These are phyloP conservation scores for Lagothrix lagotricha DNA, from an alignment of 2,797 vertebrate genomes.

Conservation along the genomic window DNA sequence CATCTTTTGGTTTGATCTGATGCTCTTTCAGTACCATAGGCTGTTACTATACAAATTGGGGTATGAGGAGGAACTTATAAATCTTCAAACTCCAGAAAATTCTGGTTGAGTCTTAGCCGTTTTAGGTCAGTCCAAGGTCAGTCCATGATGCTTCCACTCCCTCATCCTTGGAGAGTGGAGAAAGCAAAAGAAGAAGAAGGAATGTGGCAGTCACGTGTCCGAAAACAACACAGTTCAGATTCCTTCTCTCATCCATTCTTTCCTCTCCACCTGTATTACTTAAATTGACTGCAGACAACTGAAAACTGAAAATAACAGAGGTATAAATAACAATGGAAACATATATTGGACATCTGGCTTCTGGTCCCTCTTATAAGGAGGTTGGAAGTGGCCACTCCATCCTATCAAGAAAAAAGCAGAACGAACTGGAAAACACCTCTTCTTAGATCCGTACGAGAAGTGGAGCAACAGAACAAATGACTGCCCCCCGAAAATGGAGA, in stretches of 20 bases:
- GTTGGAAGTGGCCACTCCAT: background rate
- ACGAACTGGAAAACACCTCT: background rate
- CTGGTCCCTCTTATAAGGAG: background rate
- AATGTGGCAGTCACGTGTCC: background rate
- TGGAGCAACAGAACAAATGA: no score
- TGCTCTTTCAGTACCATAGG: background rate
- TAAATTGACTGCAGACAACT: background rate
- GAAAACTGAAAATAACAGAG: background rate
- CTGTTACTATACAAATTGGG: background rate
- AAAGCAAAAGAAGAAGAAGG: background rate
- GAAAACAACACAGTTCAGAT: background rate
- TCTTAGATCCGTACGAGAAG: background rate
- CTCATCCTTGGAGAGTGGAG: background rate
- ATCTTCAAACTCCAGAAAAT: background rate
- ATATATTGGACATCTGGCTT: background rate
- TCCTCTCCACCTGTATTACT: background rate
- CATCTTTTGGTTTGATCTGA: background rate
- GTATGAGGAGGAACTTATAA: background rate
- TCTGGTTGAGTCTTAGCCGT: background rate
- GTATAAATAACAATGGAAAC: background rate
- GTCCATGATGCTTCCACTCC: background rate
- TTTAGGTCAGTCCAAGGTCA: background rate
- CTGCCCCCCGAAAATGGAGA: background rate
- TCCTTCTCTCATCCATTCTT: background rate
- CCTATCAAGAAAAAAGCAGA: background rate